Conservation (phyloP, 1,140 invertebrate species). For the Drosophila lacertosa region DNA sequence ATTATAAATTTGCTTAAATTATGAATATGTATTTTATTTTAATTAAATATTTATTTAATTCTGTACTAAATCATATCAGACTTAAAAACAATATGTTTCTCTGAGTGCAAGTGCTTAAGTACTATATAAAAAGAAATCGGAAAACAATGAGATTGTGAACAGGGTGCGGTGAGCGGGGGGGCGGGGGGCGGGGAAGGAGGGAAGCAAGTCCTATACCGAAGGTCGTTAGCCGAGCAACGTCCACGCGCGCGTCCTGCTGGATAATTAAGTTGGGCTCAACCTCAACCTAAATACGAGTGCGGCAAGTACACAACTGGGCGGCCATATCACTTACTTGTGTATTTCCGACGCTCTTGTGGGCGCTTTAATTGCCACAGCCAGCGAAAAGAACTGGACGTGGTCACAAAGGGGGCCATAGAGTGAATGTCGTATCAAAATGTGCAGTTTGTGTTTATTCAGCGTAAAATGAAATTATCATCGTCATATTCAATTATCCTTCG, state of each 20-base stretch:
- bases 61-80: no score
- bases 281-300: slow-evolving; percentile 18
- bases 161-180: neutral
- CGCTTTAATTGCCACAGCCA: slow-evolving; percentile 56
- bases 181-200: no score
- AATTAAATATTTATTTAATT: no score
- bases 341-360: slow-evolving; percentile 42
- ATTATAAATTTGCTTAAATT: no score
- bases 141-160: slow-evolving; percentile 14
- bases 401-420: neutral
- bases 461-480: slow-evolving; percentile 77
- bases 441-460: slow-evolving; percentile 71
- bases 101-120: no score
- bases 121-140: neutral
- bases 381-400: slow-evolving; percentile 27
- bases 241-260: slow-evolving; percentile 37
- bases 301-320: slow-evolving; percentile 13
- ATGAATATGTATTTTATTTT: no score
- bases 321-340: slow-evolving; percentile 35
- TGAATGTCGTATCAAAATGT: slow-evolving; percentile 51
- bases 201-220: no score
- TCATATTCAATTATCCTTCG: slow-evolving; percentile 72
- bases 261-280: slow-evolving; percentile 45
- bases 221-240: slow-evolving; percentile 36
- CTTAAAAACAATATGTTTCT: no score